Conservation (phyloP, 1,140 invertebrate genomes). For the Capitella teleta region DNA sequence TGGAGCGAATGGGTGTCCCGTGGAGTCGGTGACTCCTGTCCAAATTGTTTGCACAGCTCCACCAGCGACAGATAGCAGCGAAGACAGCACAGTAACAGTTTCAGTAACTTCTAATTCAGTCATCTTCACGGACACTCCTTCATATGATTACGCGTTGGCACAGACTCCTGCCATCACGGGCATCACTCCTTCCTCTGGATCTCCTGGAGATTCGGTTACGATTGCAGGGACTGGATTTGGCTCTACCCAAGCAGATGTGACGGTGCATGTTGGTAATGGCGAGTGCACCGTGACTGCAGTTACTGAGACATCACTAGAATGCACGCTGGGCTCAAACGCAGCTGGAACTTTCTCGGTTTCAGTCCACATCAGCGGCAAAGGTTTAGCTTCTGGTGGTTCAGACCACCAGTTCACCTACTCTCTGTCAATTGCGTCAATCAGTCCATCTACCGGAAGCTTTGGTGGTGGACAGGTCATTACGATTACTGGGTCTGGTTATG, state of each 20-base stretch:
- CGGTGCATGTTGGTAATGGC: constrained; percentile 17
- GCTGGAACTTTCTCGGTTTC: not conserved
- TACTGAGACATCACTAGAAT: constrained; percentile 9
- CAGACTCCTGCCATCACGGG: constrained; percentile 13
- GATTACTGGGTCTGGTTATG: too few relatives aligned
- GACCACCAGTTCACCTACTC: constrained; percentile 1
- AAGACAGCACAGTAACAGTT: constrained; percentile 16
- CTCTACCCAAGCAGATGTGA: constrained; percentile 16
- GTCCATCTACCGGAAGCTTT: not conserved
- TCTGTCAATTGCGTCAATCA: constrained; percentile 1
- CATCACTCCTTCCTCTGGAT: constrained; percentile 11
- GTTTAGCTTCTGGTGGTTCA: constrained; percentile 6
- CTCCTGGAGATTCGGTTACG: constrained; percentile 5
- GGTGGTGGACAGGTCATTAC: not conserved
- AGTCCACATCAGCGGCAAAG: constrained; percentile 2
- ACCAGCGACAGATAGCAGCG: constrained; percentile 2
- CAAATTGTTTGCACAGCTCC: not conserved
- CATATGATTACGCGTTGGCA: not conserved
- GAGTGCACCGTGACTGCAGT: constrained; percentile 14
- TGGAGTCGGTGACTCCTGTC: not conserved
- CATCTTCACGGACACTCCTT: constrained; percentile 16
- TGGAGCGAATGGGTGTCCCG: not conserved
- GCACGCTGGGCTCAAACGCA: not conserved
- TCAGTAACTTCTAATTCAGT: constrained; percentile 16
- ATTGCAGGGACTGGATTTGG: constrained; percentile 17